Base-by-base conservation (phyloP, 2,888 invertebrate genomes). In the Carabus problematicus region DNA sequence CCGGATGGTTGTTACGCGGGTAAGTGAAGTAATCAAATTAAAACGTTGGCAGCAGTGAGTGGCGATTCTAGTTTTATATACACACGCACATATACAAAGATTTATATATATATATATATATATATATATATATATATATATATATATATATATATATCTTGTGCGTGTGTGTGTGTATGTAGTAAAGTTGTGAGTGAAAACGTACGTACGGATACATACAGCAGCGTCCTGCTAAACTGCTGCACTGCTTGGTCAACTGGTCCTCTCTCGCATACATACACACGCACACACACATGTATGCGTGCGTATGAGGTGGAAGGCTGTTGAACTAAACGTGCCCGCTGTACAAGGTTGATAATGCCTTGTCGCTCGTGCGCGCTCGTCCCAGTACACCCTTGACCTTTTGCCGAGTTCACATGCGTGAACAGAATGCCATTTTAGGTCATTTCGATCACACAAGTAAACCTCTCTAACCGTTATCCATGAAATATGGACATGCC, bases 341-440 rank as follows among this genome's bases (percentile, higher is more conserved):
- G 29, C 29, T 3, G 29, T 29, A 29, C 29, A 29, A 29, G 29
- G 29, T 29, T 29, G 29, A 29, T 29, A 29, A 29, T 29, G 29
- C 29, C 29, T 29, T 29, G 29, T 29, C 29, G 49, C 49, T 49
- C 14, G 49, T 49, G 49, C 16, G 49, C 49, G 29, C 49, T 49
- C 49, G 49, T 9, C 43, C 12, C 60, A 60, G 43, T 42, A 60
- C 60, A 60, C 60, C 60, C 60, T 60, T 60, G 60, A 60, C 60
- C 60, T 60, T 60, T 60, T 43, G 60, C 60, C 16, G 60, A 60
- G 60, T 60, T 60, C 60, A 60, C 55, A 55, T 55, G 55, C 55
- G 55, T 55, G 55, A 16, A 58, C 41, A 58, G 40, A 58, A 58
- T 58, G 58, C 58, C 41, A 58, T 58, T 58, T 58, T 58, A 58